Conservation (phyloP, 2,797 vertebrate genomes). For the Gymnoscopelus braueri region DNA sequence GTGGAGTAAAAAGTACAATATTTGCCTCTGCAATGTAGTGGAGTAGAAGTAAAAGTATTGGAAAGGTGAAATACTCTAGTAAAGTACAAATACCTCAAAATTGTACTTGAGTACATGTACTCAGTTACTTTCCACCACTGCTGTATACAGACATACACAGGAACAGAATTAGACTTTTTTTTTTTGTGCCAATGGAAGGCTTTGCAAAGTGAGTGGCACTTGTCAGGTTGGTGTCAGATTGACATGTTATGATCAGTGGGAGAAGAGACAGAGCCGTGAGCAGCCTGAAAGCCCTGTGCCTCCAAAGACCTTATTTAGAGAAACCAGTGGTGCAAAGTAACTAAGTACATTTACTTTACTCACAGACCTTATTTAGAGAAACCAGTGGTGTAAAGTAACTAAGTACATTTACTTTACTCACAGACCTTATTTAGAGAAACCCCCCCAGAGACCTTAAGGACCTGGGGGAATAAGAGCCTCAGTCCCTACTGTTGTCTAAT, state of each 20-base stretch:
- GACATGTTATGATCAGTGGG: conserved; percentile 54
- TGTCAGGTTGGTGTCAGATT: conserved; percentile 42
- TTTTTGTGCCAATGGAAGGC: conserved; percentile 8
- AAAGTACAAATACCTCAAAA: too few species aligned
- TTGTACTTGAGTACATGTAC: too few species aligned
- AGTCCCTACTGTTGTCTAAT: conserved; percentile 62
- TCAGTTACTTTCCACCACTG: background rate
- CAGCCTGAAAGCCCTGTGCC: conserved; percentile 45
- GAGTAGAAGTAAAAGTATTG: too few species aligned
- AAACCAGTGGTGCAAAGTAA: background rate
- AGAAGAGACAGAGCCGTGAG: conserved; percentile 54
- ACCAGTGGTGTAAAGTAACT: too few species aligned
- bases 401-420: too few species aligned
- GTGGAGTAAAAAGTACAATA: too few species aligned
- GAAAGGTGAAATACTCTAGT: too few species aligned
- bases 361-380: too few species aligned
- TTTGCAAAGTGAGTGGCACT: conserved; percentile 43
- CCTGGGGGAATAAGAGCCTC: conserved; percentile 58
- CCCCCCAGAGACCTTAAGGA: conserved; percentile 48
- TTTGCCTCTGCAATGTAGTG: too few species aligned
- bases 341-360: too few species aligned
- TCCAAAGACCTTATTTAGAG: conserved; percentile 58
- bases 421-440: too few species aligned
- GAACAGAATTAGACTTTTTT: conserved; percentile 3
- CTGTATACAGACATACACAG: conserved; percentile 7